Evolutionary conservation across 2,888 invertebrate species (phyloP), one percentile per base, ranked within the genome.

Genomic region (Neelides folsomi): DNA sequence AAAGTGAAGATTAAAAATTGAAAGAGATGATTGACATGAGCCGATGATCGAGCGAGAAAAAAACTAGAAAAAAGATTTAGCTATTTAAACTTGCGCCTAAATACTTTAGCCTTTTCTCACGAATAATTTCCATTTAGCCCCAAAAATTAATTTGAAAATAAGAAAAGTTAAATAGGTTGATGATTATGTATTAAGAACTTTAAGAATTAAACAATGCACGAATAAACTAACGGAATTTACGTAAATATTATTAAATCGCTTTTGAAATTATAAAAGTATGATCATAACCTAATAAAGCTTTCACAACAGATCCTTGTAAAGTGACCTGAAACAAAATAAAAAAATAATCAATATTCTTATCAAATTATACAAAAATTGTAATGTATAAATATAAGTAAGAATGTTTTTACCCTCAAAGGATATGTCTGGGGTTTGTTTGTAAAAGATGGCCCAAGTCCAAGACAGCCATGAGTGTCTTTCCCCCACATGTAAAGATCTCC

Each of bases 401-500:
- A 48, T 10, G 15, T 15, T 39, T 53, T 39, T 48, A 60, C 63
- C 49, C 54, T 54, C 9, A 56, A 45, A 5, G 63, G 63, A 53
- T 61, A 63, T 15, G 27, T 37, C 40, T 61, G 61, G 35, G 51
- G 43, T 0, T 41, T 10, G 4, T 27, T 10, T 10, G 16, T 27
- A 41, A 8, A 67, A 82, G 18, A 2, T 12, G 45, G 76, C 0
- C 89, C 89, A 37, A 94, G 70, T 0, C 95, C 95, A 0, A 97
- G 74, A 66, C 85, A 85, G 0, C 86, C 85, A 60, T 78, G 78
- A 63, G 81, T 78, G 70, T 95, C 94, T 65, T 82, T 76, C 0
- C 95, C 95, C 95, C 95, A 97, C 71, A 80, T 83, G 66, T 82
- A 95, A 7, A 95, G 71, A 70, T 92, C 86, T 1, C 90, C 89